Base-by-base conservation (phyloP, 2,888 invertebrate genomes). In the Drosophila austrosaltans region DNA sequence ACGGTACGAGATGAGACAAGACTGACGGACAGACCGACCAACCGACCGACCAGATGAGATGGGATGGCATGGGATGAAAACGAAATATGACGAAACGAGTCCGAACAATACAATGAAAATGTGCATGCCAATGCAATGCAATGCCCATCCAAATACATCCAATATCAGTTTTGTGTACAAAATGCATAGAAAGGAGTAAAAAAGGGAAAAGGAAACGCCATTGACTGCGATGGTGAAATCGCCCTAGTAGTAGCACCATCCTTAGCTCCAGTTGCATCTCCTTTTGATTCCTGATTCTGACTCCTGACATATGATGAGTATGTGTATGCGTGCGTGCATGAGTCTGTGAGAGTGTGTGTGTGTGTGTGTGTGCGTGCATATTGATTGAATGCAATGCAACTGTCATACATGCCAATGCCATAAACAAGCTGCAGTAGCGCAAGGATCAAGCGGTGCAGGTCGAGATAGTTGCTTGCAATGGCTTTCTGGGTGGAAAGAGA, bases 391-490 rank as follows among this genome's bases (percentile, higher is more conserved):
- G 79, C 73, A 75, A 69, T 75, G 73, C 79, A 81, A 79, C 79
- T 79, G 80, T 82, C 78, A 78, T 79, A 81, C 79, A 81, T 78
- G 76, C 76, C 79, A 74, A 72, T 78, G 81, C 66, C 79, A 81
- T 79, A 79, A 79, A 78, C 79, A 79, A 76, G 79, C 66, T 61
- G 25, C 66, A 70, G 62, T 28, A 60, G 72, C 69, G 59, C 61
- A 57, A 59, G 72, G 16, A 72, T 32, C 63, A 56, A 54, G 12
- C 58, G 54, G 44, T 53, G 66, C 40, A 70, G 53, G 59, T 54
- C 59, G 25, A 30, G 32, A 53, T 59, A 16, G 22, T 1, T 8
- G 2, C 8, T 5, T 5, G 69, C 30, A 48, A 42, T 68, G 53
- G 57, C 54, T 56, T 32, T 16, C 16, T 16, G 28, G 53, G 30